Conservation (phyloP, 2,113 vertebrate genomes). For the Poicephalus meyeri region DNA sequence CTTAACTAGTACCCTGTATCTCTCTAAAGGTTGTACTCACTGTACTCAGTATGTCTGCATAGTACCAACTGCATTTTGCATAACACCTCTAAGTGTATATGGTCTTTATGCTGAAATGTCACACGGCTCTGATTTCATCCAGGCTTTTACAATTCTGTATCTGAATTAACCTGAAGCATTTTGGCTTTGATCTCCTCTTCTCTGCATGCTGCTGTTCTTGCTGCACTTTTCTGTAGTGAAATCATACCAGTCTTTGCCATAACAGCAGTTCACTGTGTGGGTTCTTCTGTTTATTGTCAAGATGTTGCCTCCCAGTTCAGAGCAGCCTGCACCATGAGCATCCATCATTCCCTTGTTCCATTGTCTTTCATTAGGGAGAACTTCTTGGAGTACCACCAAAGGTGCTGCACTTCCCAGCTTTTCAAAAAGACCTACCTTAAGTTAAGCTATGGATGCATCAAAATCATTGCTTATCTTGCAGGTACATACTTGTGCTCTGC, state of each 20-base stretch:
- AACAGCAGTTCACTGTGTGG: background rate
- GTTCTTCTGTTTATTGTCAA: conserved; percentile 1
- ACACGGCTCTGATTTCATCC: background rate
- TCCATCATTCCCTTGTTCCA: background rate
- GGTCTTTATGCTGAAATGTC: background rate
- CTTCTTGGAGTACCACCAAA: background rate
- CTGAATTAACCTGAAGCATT: background rate
- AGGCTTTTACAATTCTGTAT: background rate
- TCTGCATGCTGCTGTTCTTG: background rate
- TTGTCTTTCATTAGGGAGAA: background rate
- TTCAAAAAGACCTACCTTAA: background rate
- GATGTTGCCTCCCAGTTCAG: background rate
- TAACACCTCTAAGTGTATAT: background rate
- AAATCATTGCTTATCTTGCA: background rate
- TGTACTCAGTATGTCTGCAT: background rate
- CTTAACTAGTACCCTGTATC: background rate
- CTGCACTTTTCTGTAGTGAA: background rate
- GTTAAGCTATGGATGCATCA: background rate
- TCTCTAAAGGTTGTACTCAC: background rate
- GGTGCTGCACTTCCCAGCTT: background rate
- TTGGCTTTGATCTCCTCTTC: background rate
- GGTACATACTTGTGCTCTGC: background rate
- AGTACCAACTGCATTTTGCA: background rate
- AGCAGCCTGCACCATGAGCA: background rate
- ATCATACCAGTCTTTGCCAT: background rate